phyloP scores from a whole-genome alignment of 2,797 vertebrate species.

The Catharus ustulatus region DNA sequence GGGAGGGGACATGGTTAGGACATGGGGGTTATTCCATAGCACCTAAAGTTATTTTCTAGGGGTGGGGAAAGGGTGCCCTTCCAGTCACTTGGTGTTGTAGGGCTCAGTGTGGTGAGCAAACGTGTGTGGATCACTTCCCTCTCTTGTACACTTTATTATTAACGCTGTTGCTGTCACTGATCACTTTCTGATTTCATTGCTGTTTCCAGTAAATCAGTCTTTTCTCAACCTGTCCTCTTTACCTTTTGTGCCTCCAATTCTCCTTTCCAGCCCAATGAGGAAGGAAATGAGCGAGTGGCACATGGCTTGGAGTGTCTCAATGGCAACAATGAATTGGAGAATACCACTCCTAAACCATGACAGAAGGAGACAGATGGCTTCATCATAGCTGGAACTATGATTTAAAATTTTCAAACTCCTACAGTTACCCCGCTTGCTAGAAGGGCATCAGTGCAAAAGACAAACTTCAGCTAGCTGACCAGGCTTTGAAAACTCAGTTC shows the following conservation, averaged over 20 bases:
- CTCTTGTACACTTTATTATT: background rate
- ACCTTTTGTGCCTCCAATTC: background rate
- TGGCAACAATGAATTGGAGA: background rate
- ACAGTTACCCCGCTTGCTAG: background rate
- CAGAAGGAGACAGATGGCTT: background rate
- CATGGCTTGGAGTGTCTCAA: background rate
- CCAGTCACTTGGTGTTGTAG: rapidly evolving
- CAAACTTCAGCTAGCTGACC: background rate
- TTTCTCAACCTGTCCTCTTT: background rate
- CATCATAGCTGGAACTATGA: background rate
- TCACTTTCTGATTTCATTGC: background rate
- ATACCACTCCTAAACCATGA: background rate
- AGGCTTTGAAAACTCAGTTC: background rate
- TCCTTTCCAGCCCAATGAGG: background rate
- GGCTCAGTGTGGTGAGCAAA: background rate
- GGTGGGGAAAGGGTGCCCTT: background rate
- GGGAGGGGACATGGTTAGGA: background rate
- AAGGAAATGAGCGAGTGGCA: rapidly evolving
- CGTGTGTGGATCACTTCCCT: rapidly evolving
- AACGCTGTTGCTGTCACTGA: background rate
- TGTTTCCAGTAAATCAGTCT: background rate
- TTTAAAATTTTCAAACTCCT: background rate
- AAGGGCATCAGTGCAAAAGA: background rate
- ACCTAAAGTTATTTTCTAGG: background rate
- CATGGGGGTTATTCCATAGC: too few species aligned